Conservation (phyloP, 2,113 vertebrate species). For the Festucalex cinctus region DNA sequence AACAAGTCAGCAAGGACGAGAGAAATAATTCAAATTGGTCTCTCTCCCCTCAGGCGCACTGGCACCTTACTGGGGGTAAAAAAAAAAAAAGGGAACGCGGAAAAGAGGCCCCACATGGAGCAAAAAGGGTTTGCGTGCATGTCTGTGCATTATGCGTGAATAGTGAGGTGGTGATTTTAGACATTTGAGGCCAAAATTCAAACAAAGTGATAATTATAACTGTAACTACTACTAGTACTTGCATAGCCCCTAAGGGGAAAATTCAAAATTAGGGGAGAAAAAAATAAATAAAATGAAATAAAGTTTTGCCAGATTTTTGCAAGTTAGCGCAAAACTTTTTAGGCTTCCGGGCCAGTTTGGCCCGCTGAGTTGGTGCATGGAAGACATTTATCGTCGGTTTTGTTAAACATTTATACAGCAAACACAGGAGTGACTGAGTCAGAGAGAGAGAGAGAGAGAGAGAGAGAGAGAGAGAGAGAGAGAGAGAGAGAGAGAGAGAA, state of each 20-base stretch:
- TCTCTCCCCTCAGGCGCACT: constrained; percentile 58
- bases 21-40: constrained; percentile 57
- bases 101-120: constrained; percentile 56
- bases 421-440: background rate
- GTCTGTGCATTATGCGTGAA: constrained; percentile 13
- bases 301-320: background rate
- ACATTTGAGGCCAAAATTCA: background rate
- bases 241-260: background rate
- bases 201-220: background rate
- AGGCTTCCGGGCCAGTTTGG: background rate
- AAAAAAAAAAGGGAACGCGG: constrained; percentile 51
- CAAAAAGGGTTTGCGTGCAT: constrained; percentile 28
- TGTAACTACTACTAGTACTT: background rate
- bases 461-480: too few species aligned
- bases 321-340: background rate
- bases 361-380: background rate
- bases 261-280: too few species aligned
- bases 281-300: background rate
- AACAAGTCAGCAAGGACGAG: constrained; percentile 64
- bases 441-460: background rate
- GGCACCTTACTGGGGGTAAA: constrained; percentile 54
- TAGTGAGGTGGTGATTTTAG: background rate
- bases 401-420: background rate
- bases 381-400: background rate
- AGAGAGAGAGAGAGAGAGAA: too few species aligned